A percentile compares a stretch with the other conserved stretches of the same genome.
Evolutionary conservation across 2,797 vertebrate species (phyloP).

Genomic region (Aulostomus chinensis): DNA sequence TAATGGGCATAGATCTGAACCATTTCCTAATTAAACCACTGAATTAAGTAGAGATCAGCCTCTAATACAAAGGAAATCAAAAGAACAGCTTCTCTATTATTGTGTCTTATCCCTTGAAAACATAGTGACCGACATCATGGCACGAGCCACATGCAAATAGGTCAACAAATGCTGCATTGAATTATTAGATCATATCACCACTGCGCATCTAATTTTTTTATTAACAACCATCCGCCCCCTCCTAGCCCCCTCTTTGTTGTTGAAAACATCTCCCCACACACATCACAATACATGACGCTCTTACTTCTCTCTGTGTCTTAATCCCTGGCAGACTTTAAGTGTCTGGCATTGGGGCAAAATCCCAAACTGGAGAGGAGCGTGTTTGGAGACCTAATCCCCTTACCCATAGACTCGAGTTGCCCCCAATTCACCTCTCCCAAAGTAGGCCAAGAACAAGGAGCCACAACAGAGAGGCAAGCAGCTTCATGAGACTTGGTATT

Average conservation of each 20-base stretch:
- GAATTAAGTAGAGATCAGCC: slow-evolving; percentile 72
- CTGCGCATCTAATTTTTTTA: slow-evolving; percentile 43
- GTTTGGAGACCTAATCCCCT: slow-evolving; percentile 79
- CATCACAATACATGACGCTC: slow-evolving; percentile 66
- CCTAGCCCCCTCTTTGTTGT: slow-evolving; percentile 53
- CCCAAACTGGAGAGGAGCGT: slow-evolving; percentile 79
- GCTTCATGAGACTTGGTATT: slow-evolving; percentile 64
- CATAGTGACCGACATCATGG: slow-evolving; percentile 64
- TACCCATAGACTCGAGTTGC: slow-evolving; percentile 74
- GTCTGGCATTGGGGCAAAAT: slow-evolving; percentile 79
- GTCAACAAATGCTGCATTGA: slow-evolving; percentile 61
- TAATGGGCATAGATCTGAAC: slow-evolving; percentile 22
- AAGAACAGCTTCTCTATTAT: slow-evolving; percentile 69
- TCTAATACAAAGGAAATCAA: slow-evolving; percentile 70
- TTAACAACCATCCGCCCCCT: slow-evolving; percentile 49
- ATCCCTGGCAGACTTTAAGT: slow-evolving; percentile 84
- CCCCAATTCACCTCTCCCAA: slow-evolving; percentile 80
- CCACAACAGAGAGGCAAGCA: slow-evolving; percentile 69
- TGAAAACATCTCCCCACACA: slow-evolving; percentile 54
- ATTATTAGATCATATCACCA: slow-evolving; percentile 66
- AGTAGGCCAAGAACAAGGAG: slow-evolving; percentile 83
- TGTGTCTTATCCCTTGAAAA: slow-evolving; percentile 68
- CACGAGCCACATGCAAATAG: slow-evolving; percentile 66
- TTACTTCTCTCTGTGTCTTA: slow-evolving; percentile 81
- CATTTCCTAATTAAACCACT: slow-evolving; percentile 69